These are phyloP conservation scores for Chloropsis cyanopogon DNA, from an alignment of 2,113 vertebrate genomes.

Conservation along the genomic window DNA sequence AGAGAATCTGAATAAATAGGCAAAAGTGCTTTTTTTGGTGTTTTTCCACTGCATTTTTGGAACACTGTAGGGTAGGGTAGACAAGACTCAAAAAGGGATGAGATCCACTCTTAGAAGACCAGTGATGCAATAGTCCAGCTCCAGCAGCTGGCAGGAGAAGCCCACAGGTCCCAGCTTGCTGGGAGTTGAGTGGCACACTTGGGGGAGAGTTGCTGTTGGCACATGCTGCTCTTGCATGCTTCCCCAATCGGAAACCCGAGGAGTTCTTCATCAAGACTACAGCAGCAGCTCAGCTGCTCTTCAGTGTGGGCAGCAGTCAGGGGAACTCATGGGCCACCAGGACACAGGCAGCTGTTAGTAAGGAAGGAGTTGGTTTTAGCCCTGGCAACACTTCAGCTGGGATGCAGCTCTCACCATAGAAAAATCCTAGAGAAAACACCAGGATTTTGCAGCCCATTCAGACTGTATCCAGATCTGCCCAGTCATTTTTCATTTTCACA, in stretches of 20 bases:
- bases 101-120: background rate
- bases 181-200: fast-evolving
- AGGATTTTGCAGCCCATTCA: background rate
- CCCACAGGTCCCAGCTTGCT: background rate
- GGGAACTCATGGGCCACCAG: background rate
- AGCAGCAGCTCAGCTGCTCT: background rate
- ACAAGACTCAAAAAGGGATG: background rate
- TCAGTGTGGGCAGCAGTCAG: background rate
- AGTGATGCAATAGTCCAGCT: background rate
- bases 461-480: background rate
- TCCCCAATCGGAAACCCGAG: fast-evolving
- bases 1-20: background rate
- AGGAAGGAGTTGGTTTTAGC: background rate
- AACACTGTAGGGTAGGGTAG: fast-evolving
- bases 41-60: background rate
- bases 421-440: background rate
- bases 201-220: background rate
- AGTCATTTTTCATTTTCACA: background rate
- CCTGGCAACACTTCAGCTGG: background rate
- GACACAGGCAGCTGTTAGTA: background rate
- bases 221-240: background rate
- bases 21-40: background rate
- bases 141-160: background rate
- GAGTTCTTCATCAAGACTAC: background rate
- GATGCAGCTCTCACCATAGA: background rate